Evolutionary conservation across 2,797 vertebrate species (phyloP), one percentile per base, ranked within the genome.

Genomic region (Geotrypetes seraphini): DNA sequence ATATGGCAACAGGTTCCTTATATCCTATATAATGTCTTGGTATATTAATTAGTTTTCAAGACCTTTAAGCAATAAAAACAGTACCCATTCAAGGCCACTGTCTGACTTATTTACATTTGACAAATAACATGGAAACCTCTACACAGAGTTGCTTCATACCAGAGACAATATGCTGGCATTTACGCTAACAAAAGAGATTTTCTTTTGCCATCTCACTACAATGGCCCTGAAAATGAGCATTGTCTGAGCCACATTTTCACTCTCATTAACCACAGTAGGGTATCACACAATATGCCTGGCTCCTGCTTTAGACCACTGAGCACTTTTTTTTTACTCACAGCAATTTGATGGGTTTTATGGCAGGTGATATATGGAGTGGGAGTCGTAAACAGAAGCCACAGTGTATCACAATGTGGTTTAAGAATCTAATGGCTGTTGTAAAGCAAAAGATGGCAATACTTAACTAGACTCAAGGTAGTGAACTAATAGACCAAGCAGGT

Each of bases 361-460:
- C 74, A 79, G 78, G 77, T 86, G 83, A 86, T 85, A 81, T 84
- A 84, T 83, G 69, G 79, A 84, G 82, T 83, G 71, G 77, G 81
- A 83, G 81, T 81, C 82, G 61, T 87, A 85, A 86, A 85, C 80
- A 84, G 75, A 75, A 79, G 78, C 73, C 78, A 77, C 81, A 68
- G 74, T 81, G 77, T 79, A 81, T 82, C 78, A 77, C 79, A 76
- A 78, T 76, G 73, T 79, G 78, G 75, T 83, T 84, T 83, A 81
- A 77, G 78, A 71, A 81, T 81, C 75, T 79, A 83, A 82, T 86
- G 86, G 79, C 73, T 79, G 70, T 78, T 83, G 78, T 81, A 83
- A 83, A 84, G 77, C 59, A 74, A 73, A 69, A 69, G 71, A 73
- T 79, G 78, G 82, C 78, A 84, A 79, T 73, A 65, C 66, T 62